A percentile compares a stretch with the other conserved stretches of the same genome.
These are phyloP conservation scores for Chrysolina oricalcia DNA, from an alignment of 2,888 invertebrate species.

Conservation along the genomic window DNA sequence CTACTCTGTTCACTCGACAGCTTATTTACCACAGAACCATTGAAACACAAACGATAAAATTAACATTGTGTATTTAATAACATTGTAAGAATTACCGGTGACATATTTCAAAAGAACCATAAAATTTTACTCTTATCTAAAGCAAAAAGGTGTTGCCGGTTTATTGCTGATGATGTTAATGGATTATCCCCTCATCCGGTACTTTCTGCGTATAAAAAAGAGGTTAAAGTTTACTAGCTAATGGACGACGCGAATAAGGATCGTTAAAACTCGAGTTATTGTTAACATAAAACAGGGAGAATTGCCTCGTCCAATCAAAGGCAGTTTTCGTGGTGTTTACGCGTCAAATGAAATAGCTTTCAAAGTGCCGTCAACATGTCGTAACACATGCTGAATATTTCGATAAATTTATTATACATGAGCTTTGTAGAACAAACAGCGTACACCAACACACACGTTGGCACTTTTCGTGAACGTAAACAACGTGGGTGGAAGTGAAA, in stretches of 20 bases:
- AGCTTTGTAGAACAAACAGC: background rate
- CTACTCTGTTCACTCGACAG: no score
- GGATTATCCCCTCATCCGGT: conserved; percentile 15
- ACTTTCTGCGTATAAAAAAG: conserved; percentile 1
- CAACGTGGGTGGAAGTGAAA: conserved; percentile 31
- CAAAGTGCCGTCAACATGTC: conserved; percentile 2
- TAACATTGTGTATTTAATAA: no score
- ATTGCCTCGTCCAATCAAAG: conserved; percentile 5
- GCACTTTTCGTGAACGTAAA: conserved; percentile 28
- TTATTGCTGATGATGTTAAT: conserved; percentile 38
- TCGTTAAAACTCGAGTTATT: conserved; percentile 11
- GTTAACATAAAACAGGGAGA: background rate
- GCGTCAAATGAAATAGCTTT: conserved; percentile 3
- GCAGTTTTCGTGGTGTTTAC: conserved; percentile 4
- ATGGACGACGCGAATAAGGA: background rate
- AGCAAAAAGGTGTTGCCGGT: background rate
- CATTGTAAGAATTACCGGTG: no score
- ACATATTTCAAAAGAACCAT: no score
- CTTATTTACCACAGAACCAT: no score
- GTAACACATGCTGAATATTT: conserved; percentile 1
- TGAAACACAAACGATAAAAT: no score
- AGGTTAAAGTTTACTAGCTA: background rate
- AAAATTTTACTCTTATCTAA: no score
- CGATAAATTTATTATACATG: background rate
- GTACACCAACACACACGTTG: conserved; percentile 32